A percentile compares a stretch with the other conserved stretches of the same genome.
Evolutionary conservation across 2,888 invertebrate genomes (phyloP).

Genomic region (Notodonta ziczac): DNA sequence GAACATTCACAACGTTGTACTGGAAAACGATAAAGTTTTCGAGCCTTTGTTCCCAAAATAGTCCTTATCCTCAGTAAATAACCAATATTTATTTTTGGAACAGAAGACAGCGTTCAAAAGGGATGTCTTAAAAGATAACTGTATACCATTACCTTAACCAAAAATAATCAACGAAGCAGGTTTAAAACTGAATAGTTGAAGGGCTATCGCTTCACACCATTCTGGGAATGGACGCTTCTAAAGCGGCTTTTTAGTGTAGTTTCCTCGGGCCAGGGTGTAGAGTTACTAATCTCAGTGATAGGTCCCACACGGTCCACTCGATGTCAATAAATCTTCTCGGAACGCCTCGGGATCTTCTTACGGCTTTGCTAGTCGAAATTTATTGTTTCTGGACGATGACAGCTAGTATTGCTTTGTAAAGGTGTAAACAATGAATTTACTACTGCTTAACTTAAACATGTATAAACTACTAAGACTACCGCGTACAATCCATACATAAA

Average conservation of each 20-base stretch:
- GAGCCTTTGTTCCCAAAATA: conserved; percentile 16
- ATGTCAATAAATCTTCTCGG: conserved; percentile 58
- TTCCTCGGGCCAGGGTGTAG: conserved; percentile 41
- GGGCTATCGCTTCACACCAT: conserved; percentile 34
- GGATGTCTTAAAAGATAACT: conserved; percentile 2
- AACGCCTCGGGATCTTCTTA: conserved; percentile 51
- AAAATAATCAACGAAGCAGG: conserved; percentile 37
- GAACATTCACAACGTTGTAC: conserved; percentile 8
- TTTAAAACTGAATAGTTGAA: conserved; percentile 38
- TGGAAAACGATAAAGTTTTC: conserved; percentile 11
- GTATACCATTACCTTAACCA: conserved; percentile 16
- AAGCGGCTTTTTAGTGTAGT: conserved; percentile 51
- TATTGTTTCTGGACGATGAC: conserved; percentile 41
- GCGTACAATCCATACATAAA: background rate
- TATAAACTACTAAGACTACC: background rate
- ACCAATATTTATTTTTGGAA: conserved; percentile 29
- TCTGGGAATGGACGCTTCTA: conserved; percentile 55
- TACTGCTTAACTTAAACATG: background rate
- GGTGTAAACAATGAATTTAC: conserved; percentile 14
- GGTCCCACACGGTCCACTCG: conserved; percentile 46
- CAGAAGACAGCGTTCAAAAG: conserved; percentile 11
- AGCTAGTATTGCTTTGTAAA: conserved; percentile 34
- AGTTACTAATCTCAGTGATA: conserved; percentile 59
- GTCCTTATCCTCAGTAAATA: background rate
- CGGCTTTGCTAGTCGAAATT: conserved; percentile 47